Evolutionary conservation across 1,140 invertebrate genomes (phyloP).

Genomic region (Penaeus vannamei): DNA sequence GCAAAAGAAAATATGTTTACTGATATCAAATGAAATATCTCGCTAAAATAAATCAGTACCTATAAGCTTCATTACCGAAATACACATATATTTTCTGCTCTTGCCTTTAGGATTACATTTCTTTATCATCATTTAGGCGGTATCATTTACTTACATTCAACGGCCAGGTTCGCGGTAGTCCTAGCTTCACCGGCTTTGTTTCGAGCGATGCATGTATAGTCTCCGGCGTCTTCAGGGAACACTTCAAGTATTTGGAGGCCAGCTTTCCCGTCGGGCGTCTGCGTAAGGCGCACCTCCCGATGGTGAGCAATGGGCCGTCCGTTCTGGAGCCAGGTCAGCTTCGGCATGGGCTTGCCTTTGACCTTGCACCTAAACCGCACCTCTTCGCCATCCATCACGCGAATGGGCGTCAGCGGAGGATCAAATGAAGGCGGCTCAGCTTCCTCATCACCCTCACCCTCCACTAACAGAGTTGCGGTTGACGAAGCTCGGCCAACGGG

Average conservation of each 20-base stretch:
- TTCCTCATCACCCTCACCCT: constrained; percentile 73
- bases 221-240: constrained; percentile 93
- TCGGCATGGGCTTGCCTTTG: constrained; percentile 85
- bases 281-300: constrained; percentile 83
- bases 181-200: constrained; percentile 89
- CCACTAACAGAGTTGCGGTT: constrained; percentile 82
- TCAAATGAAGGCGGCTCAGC: constrained; percentile 83
- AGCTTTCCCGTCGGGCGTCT: constrained; percentile 85
- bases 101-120: background rate
- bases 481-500: constrained; percentile 87
- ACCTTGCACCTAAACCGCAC: constrained; percentile 83
- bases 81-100: no score
- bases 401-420: constrained; percentile 79
- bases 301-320: constrained; percentile 81
- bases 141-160: constrained; percentile 78
- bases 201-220: constrained; percentile 85
- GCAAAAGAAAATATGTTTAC: constrained; percentile 72
- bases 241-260: constrained; percentile 90
- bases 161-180: constrained; percentile 83
- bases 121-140: constrained; percentile 68
- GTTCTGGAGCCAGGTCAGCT: constrained; percentile 87
- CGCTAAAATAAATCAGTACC: background rate
- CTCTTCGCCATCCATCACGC: constrained; percentile 94
- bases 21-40: background rate
- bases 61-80: no score